These are phyloP conservation scores for Champsocephalus gunnari DNA, from an alignment of 2,797 vertebrate species.

Conservation along the genomic window DNA sequence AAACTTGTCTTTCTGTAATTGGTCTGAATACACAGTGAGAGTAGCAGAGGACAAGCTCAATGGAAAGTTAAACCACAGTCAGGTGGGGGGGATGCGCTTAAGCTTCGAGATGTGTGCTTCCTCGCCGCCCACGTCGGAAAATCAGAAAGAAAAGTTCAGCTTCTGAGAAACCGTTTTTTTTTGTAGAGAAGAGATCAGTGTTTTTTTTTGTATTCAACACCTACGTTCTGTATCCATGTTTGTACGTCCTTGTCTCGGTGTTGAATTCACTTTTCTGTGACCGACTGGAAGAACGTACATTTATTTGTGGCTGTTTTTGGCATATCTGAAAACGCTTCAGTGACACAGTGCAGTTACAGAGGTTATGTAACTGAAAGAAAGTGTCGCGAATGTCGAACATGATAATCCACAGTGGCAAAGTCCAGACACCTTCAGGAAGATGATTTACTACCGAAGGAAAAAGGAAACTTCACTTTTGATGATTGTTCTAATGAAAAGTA, in stretches of 20 bases:
- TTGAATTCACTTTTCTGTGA: not conserved
- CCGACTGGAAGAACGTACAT: not conserved
- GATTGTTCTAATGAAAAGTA: not conserved
- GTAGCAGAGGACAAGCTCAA: conserved; percentile 41
- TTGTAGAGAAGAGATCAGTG: conserved; percentile 4
- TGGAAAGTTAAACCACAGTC: conserved; percentile 73
- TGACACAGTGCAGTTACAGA: not conserved
- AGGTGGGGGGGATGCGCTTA: conserved; percentile 42
- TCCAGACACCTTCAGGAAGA: conserved; percentile 9
- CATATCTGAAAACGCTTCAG: not conserved
- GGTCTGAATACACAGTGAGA: not conserved
- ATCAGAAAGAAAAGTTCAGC: conserved; percentile 51
- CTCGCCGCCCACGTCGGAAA: conserved; percentile 77
- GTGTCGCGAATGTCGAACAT: not conserved
- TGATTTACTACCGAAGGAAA: conserved; percentile 5
- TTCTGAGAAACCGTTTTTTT: conserved; percentile 66
- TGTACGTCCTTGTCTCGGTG: not conserved
- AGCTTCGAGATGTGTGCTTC: conserved; percentile 39
- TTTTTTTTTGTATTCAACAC: conserved; percentile 14
- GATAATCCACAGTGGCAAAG: conserved; percentile 15
- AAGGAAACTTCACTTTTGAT: not conserved
- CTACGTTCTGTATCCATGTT: conserved; percentile 4
- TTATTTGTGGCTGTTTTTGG: no score
- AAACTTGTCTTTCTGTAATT: conserved; percentile 7
- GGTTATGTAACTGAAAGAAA: not conserved